Evolutionary conservation across 2,113 vertebrate genomes (phyloP).

Genomic region (Microcebus murinus): DNA sequence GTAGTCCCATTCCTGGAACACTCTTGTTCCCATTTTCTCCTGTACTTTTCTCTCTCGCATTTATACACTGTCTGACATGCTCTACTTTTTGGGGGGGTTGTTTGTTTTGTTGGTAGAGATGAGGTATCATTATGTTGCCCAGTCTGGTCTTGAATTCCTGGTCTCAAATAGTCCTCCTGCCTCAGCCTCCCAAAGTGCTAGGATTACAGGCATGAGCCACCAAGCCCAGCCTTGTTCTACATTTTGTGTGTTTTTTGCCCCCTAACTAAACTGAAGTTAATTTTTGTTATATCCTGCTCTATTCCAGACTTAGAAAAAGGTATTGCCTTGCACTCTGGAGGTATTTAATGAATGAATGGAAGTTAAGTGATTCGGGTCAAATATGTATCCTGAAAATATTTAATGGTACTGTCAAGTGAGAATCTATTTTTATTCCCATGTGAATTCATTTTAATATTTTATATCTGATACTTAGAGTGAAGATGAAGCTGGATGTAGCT

Average conservation of each 20-base stretch:
- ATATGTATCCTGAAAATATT: background rate
- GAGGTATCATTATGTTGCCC: too few species aligned
- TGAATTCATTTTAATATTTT: constrained; percentile 46
- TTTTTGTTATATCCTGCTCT: background rate
- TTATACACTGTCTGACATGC: background rate
- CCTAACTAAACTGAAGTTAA: background rate
- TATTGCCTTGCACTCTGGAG: background rate
- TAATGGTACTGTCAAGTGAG: background rate
- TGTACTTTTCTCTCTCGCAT: background rate
- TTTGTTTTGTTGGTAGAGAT: background rate
- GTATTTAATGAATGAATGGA: background rate
- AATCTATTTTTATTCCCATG: background rate
- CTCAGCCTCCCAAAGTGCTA: too few species aligned
- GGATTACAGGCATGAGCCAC: too few species aligned
- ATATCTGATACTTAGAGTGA: constrained; percentile 87
- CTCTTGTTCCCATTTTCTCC: background rate
- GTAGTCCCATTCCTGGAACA: background rate
- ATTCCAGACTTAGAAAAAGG: background rate
- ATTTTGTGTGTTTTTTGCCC: background rate
- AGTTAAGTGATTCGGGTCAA: background rate
- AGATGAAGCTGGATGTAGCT: constrained; percentile 91
- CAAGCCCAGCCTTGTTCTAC: background rate
- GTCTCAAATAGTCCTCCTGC: too few species aligned
- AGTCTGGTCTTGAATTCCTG: too few species aligned
- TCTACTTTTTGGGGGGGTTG: background rate